These are phyloP conservation scores for Salarias fasciatus DNA, from an alignment of 2,797 vertebrate species.

Conservation along the genomic window DNA sequence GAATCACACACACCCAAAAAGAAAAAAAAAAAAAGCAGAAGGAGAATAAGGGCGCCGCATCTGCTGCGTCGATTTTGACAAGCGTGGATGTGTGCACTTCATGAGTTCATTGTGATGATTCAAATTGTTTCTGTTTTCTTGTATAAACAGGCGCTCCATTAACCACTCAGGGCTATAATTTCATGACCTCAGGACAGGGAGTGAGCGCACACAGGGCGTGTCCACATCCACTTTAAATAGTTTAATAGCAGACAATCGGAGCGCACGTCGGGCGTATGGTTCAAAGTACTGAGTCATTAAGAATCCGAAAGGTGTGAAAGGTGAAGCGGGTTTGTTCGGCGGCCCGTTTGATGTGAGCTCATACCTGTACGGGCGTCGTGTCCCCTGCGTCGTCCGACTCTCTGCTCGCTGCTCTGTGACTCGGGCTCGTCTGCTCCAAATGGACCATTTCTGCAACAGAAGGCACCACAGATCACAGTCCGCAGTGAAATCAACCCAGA, in stretches of 20 bases:
- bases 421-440: constrained; percentile 85
- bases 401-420: constrained; percentile 73
- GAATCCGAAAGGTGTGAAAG: too few relatives aligned
- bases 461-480: neutral
- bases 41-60: constrained; percentile 34
- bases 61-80: constrained; percentile 1
- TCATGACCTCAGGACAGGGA: too few relatives aligned
- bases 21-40: constrained; percentile 2
- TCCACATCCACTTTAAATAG: too few relatives aligned
- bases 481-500: too few relatives aligned
- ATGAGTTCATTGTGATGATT: constrained; percentile 10
- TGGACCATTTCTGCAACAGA: constrained; percentile 88
- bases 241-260: too few relatives aligned
- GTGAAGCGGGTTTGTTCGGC: too few relatives aligned
- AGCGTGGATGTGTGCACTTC: constrained; percentile 1
- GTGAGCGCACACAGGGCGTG: neutral
- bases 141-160: constrained; percentile 3
- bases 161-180: neutral
- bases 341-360: neutral
- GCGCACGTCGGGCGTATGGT: too few relatives aligned
- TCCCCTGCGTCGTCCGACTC: constrained; percentile 86
- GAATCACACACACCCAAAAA: constrained; percentile 43
- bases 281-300: too few relatives aligned
- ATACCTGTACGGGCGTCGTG: constrained; percentile 74
- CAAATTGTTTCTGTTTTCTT: neutral